A percentile compares a stretch with the other conserved stretches of the same genome.
These are phyloP conservation scores for Syrphus vitripennis DNA, from an alignment of 2,888 invertebrate genomes.

Conservation along the genomic window DNA sequence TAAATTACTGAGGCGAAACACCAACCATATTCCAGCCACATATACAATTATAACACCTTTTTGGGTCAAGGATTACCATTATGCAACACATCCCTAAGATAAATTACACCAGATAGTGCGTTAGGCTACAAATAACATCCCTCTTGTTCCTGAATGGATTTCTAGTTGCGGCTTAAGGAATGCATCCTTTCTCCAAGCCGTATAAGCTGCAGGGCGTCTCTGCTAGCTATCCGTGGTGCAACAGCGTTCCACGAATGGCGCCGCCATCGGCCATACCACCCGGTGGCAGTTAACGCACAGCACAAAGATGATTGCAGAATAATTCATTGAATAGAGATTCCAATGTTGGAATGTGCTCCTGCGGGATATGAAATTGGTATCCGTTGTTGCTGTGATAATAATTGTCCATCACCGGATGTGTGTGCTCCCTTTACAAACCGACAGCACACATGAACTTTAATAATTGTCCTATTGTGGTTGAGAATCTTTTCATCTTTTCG, in stretches of 20 bases:
- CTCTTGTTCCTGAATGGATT: neutral
- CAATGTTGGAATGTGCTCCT: slow-evolving; percentile 7
- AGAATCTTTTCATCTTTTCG: slow-evolving; percentile 38
- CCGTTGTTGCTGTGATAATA: slow-evolving; percentile 28
- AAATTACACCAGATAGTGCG: slow-evolving; percentile 59
- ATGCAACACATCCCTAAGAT: slow-evolving; percentile 34
- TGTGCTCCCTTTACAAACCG: neutral
- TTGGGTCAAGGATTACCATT: slow-evolving; percentile 55
- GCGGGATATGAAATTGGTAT: slow-evolving; percentile 37
- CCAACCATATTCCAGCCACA: neutral
- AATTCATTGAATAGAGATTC: slow-evolving; percentile 54
- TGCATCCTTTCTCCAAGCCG: neutral
- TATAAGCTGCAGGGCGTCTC: neutral
- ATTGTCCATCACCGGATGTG: slow-evolving; percentile 21
- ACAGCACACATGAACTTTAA: neutral
- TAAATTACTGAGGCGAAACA: slow-evolving; percentile 44
- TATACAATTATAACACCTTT: slow-evolving; percentile 33
- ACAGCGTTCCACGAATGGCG: neutral
- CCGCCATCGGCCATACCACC: neutral
- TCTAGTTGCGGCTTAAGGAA: neutral
- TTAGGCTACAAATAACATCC: slow-evolving; percentile 38
- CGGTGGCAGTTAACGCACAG: slow-evolving; percentile 1
- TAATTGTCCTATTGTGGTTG: neutral
- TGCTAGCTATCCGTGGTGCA: neutral
- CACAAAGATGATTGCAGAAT: slow-evolving; percentile 54